Conservation (phyloP, 2,888 invertebrate species). For the Isoperla grammatica region DNA sequence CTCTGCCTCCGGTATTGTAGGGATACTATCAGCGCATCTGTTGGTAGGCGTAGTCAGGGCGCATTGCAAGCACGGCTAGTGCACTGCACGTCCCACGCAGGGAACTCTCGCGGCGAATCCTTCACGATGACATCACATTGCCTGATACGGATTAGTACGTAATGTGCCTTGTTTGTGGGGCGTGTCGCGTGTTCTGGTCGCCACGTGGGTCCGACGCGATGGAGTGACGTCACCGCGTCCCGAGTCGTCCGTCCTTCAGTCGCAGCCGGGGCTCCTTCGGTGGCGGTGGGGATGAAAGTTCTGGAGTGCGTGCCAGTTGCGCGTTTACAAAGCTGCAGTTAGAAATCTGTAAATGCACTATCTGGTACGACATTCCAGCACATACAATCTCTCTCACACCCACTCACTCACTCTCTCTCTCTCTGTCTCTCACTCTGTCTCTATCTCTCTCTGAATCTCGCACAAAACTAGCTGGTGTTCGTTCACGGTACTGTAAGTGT, state of each 20-base stretch:
- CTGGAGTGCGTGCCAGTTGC: constrained; percentile 96
- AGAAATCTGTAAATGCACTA: constrained; percentile 97
- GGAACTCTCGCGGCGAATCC: no score
- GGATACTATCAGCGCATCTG: no score
- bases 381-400: constrained; percentile 26
- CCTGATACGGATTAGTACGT: neutral
- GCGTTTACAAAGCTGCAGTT: constrained; percentile 79
- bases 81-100: no score
- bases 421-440: constrained; percentile 21
- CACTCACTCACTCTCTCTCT: constrained; percentile 26
- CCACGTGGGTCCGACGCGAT: neutral
- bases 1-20: no score
- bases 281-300: constrained; percentile 45
- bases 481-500: no score
- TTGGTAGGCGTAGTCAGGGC: no score
- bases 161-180: neutral
- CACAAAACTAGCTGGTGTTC: no score
- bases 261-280: neutral
- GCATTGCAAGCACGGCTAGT: no score
- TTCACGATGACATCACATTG: no score
- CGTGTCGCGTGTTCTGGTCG: no score
- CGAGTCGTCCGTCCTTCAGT: neutral
- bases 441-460: constrained; percentile 13
- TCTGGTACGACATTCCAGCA: constrained; percentile 93
- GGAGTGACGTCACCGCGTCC: neutral